Conservation (phyloP, 2,888 invertebrate species). For the Catocala nupta region DNA sequence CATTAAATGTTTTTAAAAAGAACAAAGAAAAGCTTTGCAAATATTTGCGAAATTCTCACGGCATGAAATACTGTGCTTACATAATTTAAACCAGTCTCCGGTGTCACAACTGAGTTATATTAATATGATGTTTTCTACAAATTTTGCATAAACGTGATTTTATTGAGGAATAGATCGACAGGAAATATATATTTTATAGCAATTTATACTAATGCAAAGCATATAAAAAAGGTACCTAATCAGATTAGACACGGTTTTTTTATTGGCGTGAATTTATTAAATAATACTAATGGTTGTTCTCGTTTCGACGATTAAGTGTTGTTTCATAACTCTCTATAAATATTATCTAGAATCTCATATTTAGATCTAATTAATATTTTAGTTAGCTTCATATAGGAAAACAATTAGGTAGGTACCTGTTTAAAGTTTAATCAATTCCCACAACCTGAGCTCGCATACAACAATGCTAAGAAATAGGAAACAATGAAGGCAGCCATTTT, state of each 20-base stretch:
- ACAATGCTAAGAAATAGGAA: conserved; percentile 61
- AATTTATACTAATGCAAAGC: conserved; percentile 39
- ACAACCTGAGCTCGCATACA: conserved; percentile 31
- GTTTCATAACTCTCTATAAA: background rate
- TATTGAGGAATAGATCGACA: conserved; percentile 38
- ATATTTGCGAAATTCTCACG: conserved; percentile 79
- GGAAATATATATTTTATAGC: conserved; percentile 47
- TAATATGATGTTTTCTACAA: conserved; percentile 27
- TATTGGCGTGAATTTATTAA: conserved; percentile 30
- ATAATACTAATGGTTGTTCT: conserved; percentile 13
- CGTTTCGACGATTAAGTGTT: conserved; percentile 16
- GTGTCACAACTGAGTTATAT: conserved; percentile 21
- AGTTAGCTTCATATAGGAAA: background rate
- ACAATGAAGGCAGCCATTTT: conserved; percentile 71
- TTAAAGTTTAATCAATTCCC: conserved; percentile 40
- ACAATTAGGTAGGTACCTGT: conserved; percentile 20
- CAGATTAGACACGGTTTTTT: conserved; percentile 25
- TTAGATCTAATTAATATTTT: too few relatives aligned
- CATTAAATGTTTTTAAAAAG: conserved; percentile 73
- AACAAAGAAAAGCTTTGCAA: conserved; percentile 70
- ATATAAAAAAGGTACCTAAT: conserved; percentile 30
- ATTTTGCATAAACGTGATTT: conserved; percentile 45
- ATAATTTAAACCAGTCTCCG: conserved; percentile 41
- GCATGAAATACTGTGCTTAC: conserved; percentile 37
- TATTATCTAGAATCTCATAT: too few relatives aligned